Evolutionary conservation across 1,140 invertebrate genomes (phyloP).

Genomic region (Drosophila repletoides): DNA sequence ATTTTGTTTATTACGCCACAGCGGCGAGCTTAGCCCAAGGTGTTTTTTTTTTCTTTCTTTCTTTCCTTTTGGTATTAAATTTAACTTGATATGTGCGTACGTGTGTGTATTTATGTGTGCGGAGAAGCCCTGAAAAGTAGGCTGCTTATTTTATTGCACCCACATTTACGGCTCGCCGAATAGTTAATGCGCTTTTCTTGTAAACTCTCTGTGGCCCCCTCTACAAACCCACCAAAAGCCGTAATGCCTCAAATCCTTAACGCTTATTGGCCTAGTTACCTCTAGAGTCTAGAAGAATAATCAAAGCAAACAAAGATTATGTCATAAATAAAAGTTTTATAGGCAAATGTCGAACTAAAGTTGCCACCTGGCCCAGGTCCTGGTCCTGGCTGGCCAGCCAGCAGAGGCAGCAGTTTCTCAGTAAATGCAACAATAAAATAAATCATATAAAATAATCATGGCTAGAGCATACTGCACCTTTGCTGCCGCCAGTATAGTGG

Average conservation of each 20-base stretch:
- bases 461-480: not conserved
- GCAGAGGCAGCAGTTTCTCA: not conserved
- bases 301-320: constrained; percentile 13
- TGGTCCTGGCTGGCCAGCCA: too few species aligned
- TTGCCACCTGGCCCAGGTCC: too few species aligned
- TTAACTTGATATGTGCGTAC: constrained; percentile 55
- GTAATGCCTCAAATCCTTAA: not conserved
- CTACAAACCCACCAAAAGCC: not conserved
- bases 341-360: not conserved
- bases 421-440: constrained; percentile 37
- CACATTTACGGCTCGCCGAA: constrained; percentile 59
- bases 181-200: constrained; percentile 75
- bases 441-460: constrained; percentile 19
- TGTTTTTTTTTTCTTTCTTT: constrained; percentile 18
- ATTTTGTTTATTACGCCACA: constrained; percentile 70
- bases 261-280: constrained; percentile 37
- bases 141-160: not conserved
- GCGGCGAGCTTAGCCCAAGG: constrained; percentile 45
- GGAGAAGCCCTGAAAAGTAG: too few species aligned
- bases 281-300: not conserved
- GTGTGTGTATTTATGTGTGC: constrained; percentile 19
- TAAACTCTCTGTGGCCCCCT: constrained; percentile 3
- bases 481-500: not conserved
- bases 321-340: constrained; percentile 31
- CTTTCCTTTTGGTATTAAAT: constrained; percentile 58